Evolutionary conservation across 2,888 invertebrate genomes (phyloP), one percentile per base, ranked within the genome.

Genomic region (Orchesellides sinensis): DNA sequence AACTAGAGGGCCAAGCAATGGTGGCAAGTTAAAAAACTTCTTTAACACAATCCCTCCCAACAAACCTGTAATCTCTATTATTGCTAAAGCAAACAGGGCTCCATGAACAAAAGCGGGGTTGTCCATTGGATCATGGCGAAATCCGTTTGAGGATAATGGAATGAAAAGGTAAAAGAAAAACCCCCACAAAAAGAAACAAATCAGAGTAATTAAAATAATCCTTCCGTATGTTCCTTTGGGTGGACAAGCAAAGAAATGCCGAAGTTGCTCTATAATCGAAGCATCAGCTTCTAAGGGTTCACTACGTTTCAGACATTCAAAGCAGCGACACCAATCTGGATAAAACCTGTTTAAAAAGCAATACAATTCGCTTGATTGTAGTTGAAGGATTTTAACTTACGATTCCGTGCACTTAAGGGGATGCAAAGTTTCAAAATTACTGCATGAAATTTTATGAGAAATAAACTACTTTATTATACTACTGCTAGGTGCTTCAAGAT

Each of bases 1-100:
- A 87, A 96, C 90, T 21, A 97, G 92, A 96, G 97, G 96, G 68
- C 96, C 97, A 87, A 96, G 94, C 14, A 97, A 92, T 0, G 95
- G 93, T 0, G 97, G 97, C 80, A 97, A 91, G 10, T 95, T 95
- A 23, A 95, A 93, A 86, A 96, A 91, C 83, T 94, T 93, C 90
- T 94, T 93, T 90, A 96, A 92, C 27, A 96, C 89, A 93, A 85
- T 77, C 14, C 96, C 96, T 10, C 95, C 96, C 88, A 96, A 93
- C 90, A 96, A 93, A 0, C 96, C 95, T 12, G 93, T 93, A 85
- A 96, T 93, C 61, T 94, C 93, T 1, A 96, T 92, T 0, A 93
- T 91, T 0, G 95, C 95, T 21, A 96, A 91, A 85, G 93, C 94
- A 89, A 95, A 96, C 6, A 96, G 91, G 0, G 87, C 84, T 25